Evolutionary conservation across 2,888 invertebrate genomes (phyloP).

Genomic region (Chouioia cunea): DNA sequence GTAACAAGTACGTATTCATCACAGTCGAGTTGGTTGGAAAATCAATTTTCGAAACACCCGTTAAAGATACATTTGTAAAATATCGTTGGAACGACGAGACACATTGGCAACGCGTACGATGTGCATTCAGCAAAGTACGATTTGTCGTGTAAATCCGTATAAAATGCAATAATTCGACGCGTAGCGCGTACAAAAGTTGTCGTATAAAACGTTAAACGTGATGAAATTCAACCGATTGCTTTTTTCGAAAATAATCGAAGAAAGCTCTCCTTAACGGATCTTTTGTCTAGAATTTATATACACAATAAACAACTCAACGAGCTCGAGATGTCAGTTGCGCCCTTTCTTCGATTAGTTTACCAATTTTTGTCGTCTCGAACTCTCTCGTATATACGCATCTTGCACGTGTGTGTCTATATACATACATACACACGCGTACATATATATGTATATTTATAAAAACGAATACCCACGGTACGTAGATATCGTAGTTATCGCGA

Average conservation of each 20-base stretch:
- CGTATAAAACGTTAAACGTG: background rate
- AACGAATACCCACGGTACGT: conserved; percentile 23
- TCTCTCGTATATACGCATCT: too few relatives aligned
- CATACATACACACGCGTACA: too few relatives aligned
- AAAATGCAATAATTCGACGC: conserved; percentile 7
- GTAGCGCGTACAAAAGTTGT: background rate
- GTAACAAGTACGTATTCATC: conserved; percentile 38
- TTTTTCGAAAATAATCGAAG: conserved; percentile 18
- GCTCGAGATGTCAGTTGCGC: background rate
- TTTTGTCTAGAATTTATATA: conserved; percentile 9
- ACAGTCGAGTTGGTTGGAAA: conserved; percentile 41
- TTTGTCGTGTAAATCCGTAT: conserved; percentile 3
- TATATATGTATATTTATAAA: too few relatives aligned
- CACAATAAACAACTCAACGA: conserved; percentile 4
- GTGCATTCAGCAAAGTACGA: conserved; percentile 7
- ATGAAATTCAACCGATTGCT: background rate
- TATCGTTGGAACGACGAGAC: conserved; percentile 27
- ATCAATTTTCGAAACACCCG: too few relatives aligned
- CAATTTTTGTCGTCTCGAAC: background rate
- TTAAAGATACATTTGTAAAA: conserved; percentile 30
- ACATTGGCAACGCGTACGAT: background rate
- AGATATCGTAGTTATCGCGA: conserved; percentile 1
- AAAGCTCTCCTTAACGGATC: conserved; percentile 4
- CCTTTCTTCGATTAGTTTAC: conserved; percentile 18
- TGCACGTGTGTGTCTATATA: conserved; percentile 28